Base-by-base conservation (phyloP, 2,888 invertebrate genomes). In the Drosophila vallismaia region DNA sequence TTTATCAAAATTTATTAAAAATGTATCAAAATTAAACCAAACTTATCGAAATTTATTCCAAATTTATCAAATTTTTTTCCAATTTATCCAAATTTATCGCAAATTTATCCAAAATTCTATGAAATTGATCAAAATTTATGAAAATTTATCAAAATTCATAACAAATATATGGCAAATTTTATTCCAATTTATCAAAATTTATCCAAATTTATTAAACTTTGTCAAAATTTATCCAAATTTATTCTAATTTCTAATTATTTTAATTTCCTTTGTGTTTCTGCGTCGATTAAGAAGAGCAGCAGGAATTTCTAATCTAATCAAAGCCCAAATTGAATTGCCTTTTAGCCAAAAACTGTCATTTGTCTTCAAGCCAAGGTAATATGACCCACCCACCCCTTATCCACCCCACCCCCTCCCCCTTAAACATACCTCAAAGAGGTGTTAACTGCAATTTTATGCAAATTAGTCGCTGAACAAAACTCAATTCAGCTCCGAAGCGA, bases 381-480 rank as follows among this genome's bases (percentile, higher is more conserved):
- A 14, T 26, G 38, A 45, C 62, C 8, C 44, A 33, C 29, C 7
- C 19, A 42, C 24, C 12, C 53, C 26, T 9, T 26, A 8, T 4
- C 14, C 45, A 24, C 26, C 29, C 45, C 2, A 24, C 26, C 29
- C 45, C 1, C 56, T n/a, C n/a, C 6, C n/a, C 9, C 14, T 9
- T 4, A 28, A 55, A 57, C 71, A 46, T 70, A 66, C 63, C 63
- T 54, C 24, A 46, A 38, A 31, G 57, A 79, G 87, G 82, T 82
- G 82, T 86, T 88, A 86, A 86, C 84, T 75, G 75, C 71, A 81
- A 64, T 75, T 75, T 88, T 70, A 82, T 82, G 88, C 88, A 82
- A 82, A 82, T 87, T 69, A 70, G 19, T 46, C 19, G 2, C 66
- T 40, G 45, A 45, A 48, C 54, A 60, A 67, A 68, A 58, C 53